These are phyloP conservation scores for Agrilus biguttatus DNA, from an alignment of 2,888 invertebrate species.

Conservation along the genomic window DNA sequence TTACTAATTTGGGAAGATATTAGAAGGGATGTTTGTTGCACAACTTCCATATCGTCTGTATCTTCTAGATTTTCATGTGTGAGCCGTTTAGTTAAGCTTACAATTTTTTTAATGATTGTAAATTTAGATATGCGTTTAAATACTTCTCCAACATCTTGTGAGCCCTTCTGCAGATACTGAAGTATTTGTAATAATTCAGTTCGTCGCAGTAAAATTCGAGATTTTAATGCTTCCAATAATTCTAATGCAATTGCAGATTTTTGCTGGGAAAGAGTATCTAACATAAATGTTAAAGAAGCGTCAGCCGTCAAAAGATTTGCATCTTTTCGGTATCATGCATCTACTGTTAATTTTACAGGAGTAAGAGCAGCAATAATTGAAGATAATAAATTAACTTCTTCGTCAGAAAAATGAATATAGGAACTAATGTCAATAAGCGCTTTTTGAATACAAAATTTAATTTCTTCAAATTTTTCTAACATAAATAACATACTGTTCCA, in stretches of 20 bases:
- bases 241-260: background rate
- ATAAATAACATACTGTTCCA: constrained; percentile 5
- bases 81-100: constrained; percentile 3
- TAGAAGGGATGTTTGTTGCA: constrained; percentile 4
- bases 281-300: constrained; percentile 2
- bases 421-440: constrained; percentile 1
- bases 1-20: constrained; percentile 2
- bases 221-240: constrained; percentile 1
- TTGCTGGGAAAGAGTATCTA: constrained; percentile 1
- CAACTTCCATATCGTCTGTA: constrained; percentile 3
- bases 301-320: constrained; percentile 1
- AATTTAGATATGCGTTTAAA: constrained; percentile 1
- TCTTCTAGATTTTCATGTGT: constrained; percentile 2
- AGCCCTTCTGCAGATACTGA: constrained; percentile 1
- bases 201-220: constrained; percentile 1
- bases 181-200: constrained; percentile 2
- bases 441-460: constrained; percentile 7
- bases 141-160: constrained; percentile 1
- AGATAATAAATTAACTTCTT: constrained; percentile 4
- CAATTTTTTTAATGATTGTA: constrained; percentile 4
- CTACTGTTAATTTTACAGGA: constrained; percentile 6
- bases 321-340: background rate
- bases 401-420: constrained; percentile 3
- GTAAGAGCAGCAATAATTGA: constrained; percentile 2
- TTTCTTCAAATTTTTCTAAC: constrained; percentile 6